phyloP scores from a whole-genome alignment of 1,140 invertebrate species.

The Neodiprion fabricii region DNA sequence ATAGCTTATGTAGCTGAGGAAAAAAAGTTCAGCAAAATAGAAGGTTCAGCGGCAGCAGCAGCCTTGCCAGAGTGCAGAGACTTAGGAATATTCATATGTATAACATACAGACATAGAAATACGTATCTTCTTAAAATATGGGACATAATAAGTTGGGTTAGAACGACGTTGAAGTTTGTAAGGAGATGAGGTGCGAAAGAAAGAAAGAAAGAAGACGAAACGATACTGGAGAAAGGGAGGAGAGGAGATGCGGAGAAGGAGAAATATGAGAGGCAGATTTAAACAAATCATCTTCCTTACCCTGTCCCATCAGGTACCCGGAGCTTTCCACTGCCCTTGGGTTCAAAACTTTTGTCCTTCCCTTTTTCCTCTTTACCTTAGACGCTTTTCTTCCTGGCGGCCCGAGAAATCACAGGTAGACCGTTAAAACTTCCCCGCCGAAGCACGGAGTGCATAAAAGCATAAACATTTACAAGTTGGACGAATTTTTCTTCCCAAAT shows the following conservation, averaged over 20 bases:
- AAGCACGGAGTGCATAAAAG: too few relatives aligned
- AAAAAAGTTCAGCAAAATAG: background rate
- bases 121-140: background rate
- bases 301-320: background rate
- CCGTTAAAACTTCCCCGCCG: too few relatives aligned
- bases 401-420: too few relatives aligned
- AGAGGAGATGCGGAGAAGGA: background rate
- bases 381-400: too few relatives aligned
- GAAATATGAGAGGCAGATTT: constrained; percentile 8
- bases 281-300: constrained; percentile 14
- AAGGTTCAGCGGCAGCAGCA: background rate
- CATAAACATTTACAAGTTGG: too few relatives aligned
- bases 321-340: constrained; percentile 3
- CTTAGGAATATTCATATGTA: too few relatives aligned
- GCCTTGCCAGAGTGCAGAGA: background rate
- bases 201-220: constrained; percentile 1
- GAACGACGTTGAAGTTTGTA: constrained; percentile 12
- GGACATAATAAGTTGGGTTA: constrained; percentile 13
- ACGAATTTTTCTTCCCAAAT: too few relatives aligned
- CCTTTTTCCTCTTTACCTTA: background rate
- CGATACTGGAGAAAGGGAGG: background rate
- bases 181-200: constrained; percentile 14
- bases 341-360: background rate
- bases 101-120: background rate
- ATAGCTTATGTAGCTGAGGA: background rate